Conservation (phyloP, 2,113 vertebrate genomes). For the Pionites leucogaster region DNA sequence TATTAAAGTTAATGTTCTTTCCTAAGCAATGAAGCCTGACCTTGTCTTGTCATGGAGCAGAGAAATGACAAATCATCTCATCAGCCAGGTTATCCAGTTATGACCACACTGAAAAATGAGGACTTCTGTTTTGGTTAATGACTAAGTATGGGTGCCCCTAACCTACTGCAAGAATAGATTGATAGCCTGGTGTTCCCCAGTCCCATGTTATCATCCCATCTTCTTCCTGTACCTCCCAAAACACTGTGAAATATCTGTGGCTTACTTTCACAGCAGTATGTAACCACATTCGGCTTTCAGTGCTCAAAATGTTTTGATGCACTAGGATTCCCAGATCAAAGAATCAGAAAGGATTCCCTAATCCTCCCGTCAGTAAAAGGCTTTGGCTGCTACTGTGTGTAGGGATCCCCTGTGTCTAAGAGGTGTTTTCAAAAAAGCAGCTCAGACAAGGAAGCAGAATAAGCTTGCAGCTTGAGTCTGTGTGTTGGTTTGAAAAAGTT, state of each 20-base stretch:
- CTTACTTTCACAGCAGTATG: background rate
- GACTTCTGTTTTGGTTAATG: constrained; percentile 65
- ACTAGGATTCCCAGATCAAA: background rate
- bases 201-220: background rate
- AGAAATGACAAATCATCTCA: constrained; percentile 69
- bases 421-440: background rate
- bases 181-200: constrained; percentile 12
- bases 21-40: constrained; percentile 62
- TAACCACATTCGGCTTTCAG: background rate
- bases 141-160: constrained; percentile 40
- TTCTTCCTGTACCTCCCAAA: background rate
- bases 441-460: background rate
- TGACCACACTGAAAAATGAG: constrained; percentile 67
- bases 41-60: constrained; percentile 53
- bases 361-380: background rate
- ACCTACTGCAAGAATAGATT: constrained; percentile 23
- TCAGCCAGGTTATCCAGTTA: constrained; percentile 67
- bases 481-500: background rate
- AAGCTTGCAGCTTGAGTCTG: background rate
- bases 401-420: background rate
- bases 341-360: background rate
- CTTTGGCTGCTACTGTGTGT: background rate
- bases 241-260: background rate
- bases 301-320: background rate
- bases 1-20: constrained; percentile 37